Base-by-base conservation (phyloP, 2,113 vertebrate genomes). In the Boulengeromyrus knoepffleri region DNA sequence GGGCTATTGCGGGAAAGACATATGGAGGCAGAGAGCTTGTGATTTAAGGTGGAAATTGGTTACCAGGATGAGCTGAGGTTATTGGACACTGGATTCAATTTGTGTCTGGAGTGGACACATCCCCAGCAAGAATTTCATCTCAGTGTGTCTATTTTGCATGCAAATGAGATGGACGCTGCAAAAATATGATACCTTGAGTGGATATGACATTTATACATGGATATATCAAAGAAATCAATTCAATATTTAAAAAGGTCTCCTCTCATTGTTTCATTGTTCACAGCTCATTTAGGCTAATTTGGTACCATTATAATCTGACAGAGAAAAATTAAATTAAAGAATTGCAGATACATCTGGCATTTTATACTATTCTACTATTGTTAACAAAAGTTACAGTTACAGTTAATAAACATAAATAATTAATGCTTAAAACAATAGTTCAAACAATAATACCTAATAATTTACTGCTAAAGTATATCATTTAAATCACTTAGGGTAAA, bases 21-120 rank as follows among this genome's bases (percentile, higher is more conserved):
- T 53, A 45, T 5, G 24, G 80, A 62, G 8, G 42, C 89, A 45
- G 7, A 62, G 39, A 31, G 52, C 39, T 52, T 58, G 89, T 85
- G 50, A 89, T 85, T 58, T 89, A 89, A 83, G 70, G 89, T 31
- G 53, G 74, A 89, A 85, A 85, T 85, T 85, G 52, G 49, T 62
- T 89, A 89, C 42, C 46, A 21, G 49, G 46, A 17, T 53, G 70
- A 27, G 88, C 50, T 56, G 49, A n/a, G 27, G 74, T 74, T 24
- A 83, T 80, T 21, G 45, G 49, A 89, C 70, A 53, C n/a, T 58
- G 80, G 53, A 85, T 46, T 85, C 50, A 62, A 85, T 85, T 89
- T 89, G 52, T 85, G 42, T 85, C 56, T 19, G 87, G 8, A 88
- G 53, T 42, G 87, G 31, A 53, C 19, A 62, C 52, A 1, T n/a